Conservation (phyloP, 2,113 vertebrate species). For the Cyphotilapia sp. region DNA sequence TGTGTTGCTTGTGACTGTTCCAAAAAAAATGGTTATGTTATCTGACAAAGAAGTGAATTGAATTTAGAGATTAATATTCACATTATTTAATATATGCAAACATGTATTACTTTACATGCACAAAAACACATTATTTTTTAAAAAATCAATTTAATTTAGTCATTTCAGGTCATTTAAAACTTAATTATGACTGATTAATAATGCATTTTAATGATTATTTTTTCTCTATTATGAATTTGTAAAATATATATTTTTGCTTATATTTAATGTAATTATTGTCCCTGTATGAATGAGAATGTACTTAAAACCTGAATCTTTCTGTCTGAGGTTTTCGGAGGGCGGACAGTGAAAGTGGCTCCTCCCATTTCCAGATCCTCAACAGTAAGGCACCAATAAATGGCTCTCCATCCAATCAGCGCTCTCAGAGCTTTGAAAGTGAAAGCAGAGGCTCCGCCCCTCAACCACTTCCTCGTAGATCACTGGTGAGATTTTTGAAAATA, state of each 20-base stretch:
- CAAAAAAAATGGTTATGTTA: background rate
- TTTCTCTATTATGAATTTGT: background rate
- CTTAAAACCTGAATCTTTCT: background rate
- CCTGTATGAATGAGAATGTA: background rate
- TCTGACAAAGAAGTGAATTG: background rate
- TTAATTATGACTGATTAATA: background rate
- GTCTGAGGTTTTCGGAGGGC: constrained; percentile 42
- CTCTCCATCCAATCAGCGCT: constrained; percentile 29
- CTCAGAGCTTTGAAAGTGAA: constrained; percentile 50
- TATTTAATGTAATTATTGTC: background rate
- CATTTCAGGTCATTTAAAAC: background rate
- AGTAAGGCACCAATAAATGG: constrained; percentile 16
- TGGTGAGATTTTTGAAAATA: constrained; percentile 26
- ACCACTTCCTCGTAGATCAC: constrained; percentile 53
- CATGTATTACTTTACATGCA: background rate
- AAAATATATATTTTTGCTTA: background rate
- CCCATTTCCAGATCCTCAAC: background rate
- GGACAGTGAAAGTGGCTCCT: constrained; percentile 39
- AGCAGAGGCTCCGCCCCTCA: constrained; percentile 38
- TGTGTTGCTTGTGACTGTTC: background rate
- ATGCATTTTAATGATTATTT: background rate
- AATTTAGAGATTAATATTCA: background rate
- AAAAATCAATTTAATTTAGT: background rate
- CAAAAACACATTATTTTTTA: accelerated
- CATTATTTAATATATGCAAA: background rate